Evolutionary conservation across 2,797 vertebrate species (phyloP).

Genomic region (Percopsis omiscomaycus): DNA sequence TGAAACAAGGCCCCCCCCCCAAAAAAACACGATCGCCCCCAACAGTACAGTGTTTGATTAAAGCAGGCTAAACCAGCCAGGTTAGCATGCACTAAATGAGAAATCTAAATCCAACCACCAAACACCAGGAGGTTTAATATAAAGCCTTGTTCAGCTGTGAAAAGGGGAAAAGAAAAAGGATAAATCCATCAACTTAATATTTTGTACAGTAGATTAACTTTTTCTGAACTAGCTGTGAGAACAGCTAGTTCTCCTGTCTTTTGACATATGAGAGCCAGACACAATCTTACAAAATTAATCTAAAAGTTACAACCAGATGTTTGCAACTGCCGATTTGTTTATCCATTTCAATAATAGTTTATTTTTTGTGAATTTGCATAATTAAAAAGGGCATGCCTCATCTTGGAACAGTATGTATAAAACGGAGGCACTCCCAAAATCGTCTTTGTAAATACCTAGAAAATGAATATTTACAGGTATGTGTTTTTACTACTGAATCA

Average conservation of each 20-base stretch:
- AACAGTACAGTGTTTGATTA: no score
- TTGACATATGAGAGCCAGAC: slow-evolving; percentile 60
- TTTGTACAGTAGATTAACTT: slow-evolving; percentile 61
- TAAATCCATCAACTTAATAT: slow-evolving; percentile 61
- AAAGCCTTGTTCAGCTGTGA: slow-evolving; percentile 45
- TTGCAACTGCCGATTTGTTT: slow-evolving; percentile 59
- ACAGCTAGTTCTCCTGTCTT: slow-evolving; percentile 57
- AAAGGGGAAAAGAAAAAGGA: slow-evolving; percentile 39
- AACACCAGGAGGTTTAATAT: slow-evolving; percentile 80
- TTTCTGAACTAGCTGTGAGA: no score
- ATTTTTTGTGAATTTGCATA: slow-evolving; percentile 75
- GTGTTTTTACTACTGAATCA: slow-evolving; percentile 60
- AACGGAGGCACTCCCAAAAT: slow-evolving; percentile 75
- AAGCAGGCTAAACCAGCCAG: no score
- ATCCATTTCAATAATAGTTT: slow-evolving; percentile 54
- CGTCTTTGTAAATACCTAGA: slow-evolving; percentile 77
- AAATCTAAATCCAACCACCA: slow-evolving; percentile 85
- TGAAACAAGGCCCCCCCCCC: slow-evolving; percentile 65
- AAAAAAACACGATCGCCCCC: neutral
- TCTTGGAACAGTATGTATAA: slow-evolving; percentile 75
- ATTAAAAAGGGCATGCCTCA: slow-evolving; percentile 77
- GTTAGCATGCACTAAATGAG: slow-evolving; percentile 11
- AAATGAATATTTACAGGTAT: slow-evolving; percentile 81
- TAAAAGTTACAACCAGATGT: slow-evolving; percentile 57
- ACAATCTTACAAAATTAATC: slow-evolving; percentile 37